Base-by-base conservation (phyloP, 2,888 invertebrate genomes). In the Stenodera caucasica region DNA sequence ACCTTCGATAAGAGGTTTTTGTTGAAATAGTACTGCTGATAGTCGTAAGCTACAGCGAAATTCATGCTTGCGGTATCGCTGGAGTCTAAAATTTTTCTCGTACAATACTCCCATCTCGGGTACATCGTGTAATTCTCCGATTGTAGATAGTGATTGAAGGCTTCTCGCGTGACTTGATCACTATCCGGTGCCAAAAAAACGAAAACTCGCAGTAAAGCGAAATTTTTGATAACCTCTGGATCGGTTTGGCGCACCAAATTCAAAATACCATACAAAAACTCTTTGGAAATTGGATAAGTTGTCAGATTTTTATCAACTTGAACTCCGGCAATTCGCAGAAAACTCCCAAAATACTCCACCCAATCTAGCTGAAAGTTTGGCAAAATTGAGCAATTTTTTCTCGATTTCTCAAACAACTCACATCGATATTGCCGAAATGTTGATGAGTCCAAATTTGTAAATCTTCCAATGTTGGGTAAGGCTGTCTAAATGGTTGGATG, bases 151-250 rank as follows among this genome's bases (percentile, higher is more conserved):
- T 71, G 62, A 2, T 75, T 71, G 37, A 77, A 73, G 9, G 73
- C 71, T 1, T 68, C 54, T 49, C 80, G 69, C 55, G 78, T 75
- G 18, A 67, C 58, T 0, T 55, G 49, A 54, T 78, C 76, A 57
- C 79, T 75, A 58, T 81, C 81, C 4, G 77, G 74, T 1, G 80
- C 75, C 67, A 77, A 74, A 60, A 74, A 75, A 2, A 77, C 71
- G 35, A 80, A 74, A 2, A 77, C 64, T 21, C 80, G 70, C n/a
- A 77, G 71, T 53, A 81, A 64, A 0, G 77, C 72, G 59, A 77
- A 79, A 69, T 79, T 80, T 60, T 77, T 76, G 7, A 80, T 64
- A 2, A 76, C 67, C 7, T 69, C 67, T 9, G 72, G 67, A 35
- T 69, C 66, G 12, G 76, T 75, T 58, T 73, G 66, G 35, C 63